phyloP scores from a whole-genome alignment of 1,140 invertebrate genomes.

The Caenorhabditis latens region DNA sequence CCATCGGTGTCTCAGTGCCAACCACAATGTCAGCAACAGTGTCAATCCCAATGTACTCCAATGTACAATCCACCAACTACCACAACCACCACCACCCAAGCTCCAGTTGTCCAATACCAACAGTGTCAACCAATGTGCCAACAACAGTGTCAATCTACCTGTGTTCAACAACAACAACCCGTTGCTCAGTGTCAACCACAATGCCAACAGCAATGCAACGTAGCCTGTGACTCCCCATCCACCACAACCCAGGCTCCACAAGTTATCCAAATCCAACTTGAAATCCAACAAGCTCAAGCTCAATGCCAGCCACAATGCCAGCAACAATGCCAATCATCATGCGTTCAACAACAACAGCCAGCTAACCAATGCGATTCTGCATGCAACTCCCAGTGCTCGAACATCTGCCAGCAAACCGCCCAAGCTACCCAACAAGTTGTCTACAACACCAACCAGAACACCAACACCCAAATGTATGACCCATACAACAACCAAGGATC shows the following conservation, averaged over 20 bases:
- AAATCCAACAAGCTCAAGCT: conserved; percentile 37
- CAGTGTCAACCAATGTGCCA: conserved; percentile 62
- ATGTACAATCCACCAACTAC: conserved; percentile 24
- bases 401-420: conserved; percentile 11
- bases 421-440: conserved; percentile 44
- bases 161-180: conserved; percentile 50
- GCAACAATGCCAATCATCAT: conserved; percentile 11
- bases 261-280: conserved; percentile 60
- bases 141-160: conserved; percentile 60
- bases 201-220: conserved; percentile 55
- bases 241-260: conserved; percentile 60
- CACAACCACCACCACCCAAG: conserved; percentile 1
- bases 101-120: conserved; percentile 48
- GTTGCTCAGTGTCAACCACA: conserved; percentile 46
- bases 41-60: conserved; percentile 50
- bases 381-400: not conserved
- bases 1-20: conserved; percentile 33
- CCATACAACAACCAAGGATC: not conserved
- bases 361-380: not conserved
- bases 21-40: conserved; percentile 63
- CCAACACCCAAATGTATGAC: not conserved
- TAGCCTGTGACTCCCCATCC: conserved; percentile 32
- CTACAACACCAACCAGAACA: conserved; percentile 43
- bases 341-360: conserved; percentile 31
- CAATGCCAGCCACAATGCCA: conserved; percentile 28